Percentiles rank a stretch among this genome's conserved stretches.
Evolutionary conservation across 2,888 invertebrate genomes (phyloP).

Genomic region (Tineola bisselliella): DNA sequence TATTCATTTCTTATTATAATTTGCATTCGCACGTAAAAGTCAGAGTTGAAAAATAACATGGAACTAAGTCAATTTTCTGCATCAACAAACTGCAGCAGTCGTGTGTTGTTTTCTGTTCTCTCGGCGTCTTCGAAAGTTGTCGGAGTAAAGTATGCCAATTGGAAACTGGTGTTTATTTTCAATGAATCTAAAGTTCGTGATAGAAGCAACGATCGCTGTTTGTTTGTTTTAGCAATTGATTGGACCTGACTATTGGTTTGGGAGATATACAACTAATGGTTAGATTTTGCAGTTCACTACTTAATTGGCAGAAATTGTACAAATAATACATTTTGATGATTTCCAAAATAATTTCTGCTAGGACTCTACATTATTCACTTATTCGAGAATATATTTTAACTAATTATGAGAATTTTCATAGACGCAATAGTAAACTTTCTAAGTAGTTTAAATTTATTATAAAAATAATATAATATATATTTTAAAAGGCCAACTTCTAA

Average conservation of each 20-base stretch:
- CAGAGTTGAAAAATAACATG: not conserved
- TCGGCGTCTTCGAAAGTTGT: not conserved
- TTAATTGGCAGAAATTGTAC: not conserved
- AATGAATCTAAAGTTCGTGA: not conserved
- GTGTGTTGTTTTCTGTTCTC: not conserved
- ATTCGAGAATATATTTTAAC: too few species aligned
- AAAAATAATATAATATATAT: too few species aligned
- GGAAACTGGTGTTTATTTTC: not conserved
- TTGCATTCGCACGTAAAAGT: too few species aligned
- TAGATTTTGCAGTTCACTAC: not conserved
- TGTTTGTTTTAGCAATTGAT: not conserved
- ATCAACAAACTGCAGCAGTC: not conserved
- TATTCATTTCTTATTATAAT: too few species aligned
- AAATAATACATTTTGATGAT: too few species aligned
- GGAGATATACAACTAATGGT: not conserved
- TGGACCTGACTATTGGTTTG: not conserved
- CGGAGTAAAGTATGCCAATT: not conserved
- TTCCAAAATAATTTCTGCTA: too few species aligned
- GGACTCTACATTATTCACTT: too few species aligned
- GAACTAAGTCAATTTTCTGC: not conserved
- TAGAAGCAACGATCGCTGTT: not conserved
- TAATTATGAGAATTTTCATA: too few species aligned
- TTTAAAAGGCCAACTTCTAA: too few species aligned
- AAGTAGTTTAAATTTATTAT: too few species aligned
- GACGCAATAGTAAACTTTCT: too few species aligned